These are phyloP conservation scores for Ceratosolen solmsi DNA, from an alignment of 1,140 invertebrate genomes.

Conservation along the genomic window DNA sequence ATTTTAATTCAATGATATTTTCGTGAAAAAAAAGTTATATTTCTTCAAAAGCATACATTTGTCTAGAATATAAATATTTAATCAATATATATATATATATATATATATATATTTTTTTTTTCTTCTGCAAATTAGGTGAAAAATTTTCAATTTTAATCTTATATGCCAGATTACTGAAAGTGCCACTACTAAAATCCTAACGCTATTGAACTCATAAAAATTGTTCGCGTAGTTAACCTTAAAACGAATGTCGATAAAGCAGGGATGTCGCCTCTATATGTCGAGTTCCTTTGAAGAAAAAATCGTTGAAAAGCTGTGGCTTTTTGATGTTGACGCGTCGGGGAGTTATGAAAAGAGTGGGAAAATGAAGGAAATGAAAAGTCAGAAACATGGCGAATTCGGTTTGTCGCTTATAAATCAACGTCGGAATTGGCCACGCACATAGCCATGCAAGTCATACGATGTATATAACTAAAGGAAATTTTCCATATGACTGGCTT, in stretches of 20 bases:
- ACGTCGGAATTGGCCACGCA: not conserved
- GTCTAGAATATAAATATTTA: no score
- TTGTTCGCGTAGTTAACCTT: not conserved
- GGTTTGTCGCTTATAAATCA: slow-evolving; percentile 11
- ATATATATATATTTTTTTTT: no score
- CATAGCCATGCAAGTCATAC: not conserved
- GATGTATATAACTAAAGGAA: not conserved
- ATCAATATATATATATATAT: no score
- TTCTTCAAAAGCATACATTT: no score
- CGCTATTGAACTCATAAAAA: not conserved
- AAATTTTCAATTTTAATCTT: no score
- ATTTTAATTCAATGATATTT: no score
- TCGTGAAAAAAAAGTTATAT: no score
- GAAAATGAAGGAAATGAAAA: not conserved
- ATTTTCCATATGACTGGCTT: not conserved
- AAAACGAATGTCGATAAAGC: not conserved
- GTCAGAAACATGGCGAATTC: not conserved
- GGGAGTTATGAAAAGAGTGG: not conserved
- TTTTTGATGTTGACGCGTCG: not conserved
- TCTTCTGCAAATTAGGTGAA: no score
- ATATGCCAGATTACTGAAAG: no score
- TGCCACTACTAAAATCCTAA: not conserved
- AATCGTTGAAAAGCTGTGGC: not conserved
- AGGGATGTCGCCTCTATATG: not conserved
- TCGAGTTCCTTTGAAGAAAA: not conserved